Evolutionary conservation across 2,797 vertebrate species (phyloP), one percentile per base, ranked within the genome.

Genomic region (Macroramphosus scolopax): DNA sequence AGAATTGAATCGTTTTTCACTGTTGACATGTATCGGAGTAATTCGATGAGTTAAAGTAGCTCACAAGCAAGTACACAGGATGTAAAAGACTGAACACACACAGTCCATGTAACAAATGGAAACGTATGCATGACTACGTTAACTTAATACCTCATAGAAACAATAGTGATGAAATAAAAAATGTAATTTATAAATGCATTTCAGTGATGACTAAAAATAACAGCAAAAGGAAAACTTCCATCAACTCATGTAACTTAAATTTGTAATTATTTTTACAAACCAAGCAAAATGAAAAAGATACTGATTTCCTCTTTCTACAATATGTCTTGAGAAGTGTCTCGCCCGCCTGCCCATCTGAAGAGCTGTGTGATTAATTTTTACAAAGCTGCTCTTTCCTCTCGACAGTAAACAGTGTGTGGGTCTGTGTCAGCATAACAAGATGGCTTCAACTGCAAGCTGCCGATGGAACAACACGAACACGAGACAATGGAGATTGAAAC

Each of bases 391-490:
- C 4, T 35, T 59, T 62, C 55, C 38, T 35, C 14, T 51, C 30
- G 12, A 43, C 46, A 29, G 51, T 59, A 70, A 82, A 72, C 43
- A n/a, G n/a, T n/a, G n/a, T n/a, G n/a, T n/a, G n/a, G n/a, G n/a
- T n/a, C n/a, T n/a, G n/a, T n/a, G n/a, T n/a, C n/a, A n/a, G n/a
- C n/a, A n/a, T n/a, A n/a, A n/a, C n/a, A n/a, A n/a, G n/a, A n/a
- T n/a, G n/a, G n/a, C n/a, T n/a, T n/a, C n/a, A n/a, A n/a, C n/a
- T n/a, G n/a, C n/a, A n/a, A n/a, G n/a, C n/a, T n/a, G n/a, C n/a
- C n/a, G 29, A 54, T 35, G 41, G 45, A 39, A 50, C 30, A 30
- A 34, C 38, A 30, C n/a, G 43, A 76, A 32, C 16, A 46, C 43
- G 39, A 52, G 22, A 41, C 2, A 1, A 25, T 18, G 31, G 17